A percentile compares a stretch with the other conserved stretches of the same genome.
phyloP scores from a whole-genome alignment of 2,113 vertebrate species.

The Tamias sibiricus region DNA sequence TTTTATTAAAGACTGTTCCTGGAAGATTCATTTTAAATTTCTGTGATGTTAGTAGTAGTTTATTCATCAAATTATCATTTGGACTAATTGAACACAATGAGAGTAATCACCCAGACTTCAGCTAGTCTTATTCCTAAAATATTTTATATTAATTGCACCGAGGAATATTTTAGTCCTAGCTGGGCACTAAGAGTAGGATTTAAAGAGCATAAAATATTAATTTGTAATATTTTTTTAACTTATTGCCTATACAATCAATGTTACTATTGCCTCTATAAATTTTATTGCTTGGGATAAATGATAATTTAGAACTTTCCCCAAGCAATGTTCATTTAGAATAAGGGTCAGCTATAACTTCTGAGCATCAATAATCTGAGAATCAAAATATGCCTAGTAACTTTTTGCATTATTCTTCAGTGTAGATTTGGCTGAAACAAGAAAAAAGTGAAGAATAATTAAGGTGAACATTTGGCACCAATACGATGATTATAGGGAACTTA shows the following conservation, averaged over 20 bases:
- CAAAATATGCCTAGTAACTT: not conserved
- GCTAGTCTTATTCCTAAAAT: not conserved
- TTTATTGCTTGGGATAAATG: not conserved
- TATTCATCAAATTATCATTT: not conserved
- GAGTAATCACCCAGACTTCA: not conserved
- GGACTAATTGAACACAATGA: not conserved
- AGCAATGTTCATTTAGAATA: not conserved
- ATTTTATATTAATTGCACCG: not conserved
- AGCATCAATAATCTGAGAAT: not conserved
- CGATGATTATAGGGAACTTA: not conserved
- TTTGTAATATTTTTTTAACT: not conserved
- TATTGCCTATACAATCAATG: not conserved
- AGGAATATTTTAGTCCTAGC: not conserved
- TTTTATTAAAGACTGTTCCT: not conserved
- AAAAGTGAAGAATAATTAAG: not conserved
- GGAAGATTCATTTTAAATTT: not conserved
- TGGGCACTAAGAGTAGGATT: not conserved
- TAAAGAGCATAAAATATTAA: not conserved
- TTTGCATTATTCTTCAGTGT: not conserved
- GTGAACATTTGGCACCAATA: not conserved
- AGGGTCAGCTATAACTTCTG: not conserved
- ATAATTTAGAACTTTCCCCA: not conserved
- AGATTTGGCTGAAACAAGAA: not conserved
- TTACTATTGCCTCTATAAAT: not conserved
- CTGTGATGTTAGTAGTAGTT: not conserved